These are phyloP conservation scores for Hypotaenidia okinawae DNA, from an alignment of 2,797 vertebrate genomes.

Conservation along the genomic window DNA sequence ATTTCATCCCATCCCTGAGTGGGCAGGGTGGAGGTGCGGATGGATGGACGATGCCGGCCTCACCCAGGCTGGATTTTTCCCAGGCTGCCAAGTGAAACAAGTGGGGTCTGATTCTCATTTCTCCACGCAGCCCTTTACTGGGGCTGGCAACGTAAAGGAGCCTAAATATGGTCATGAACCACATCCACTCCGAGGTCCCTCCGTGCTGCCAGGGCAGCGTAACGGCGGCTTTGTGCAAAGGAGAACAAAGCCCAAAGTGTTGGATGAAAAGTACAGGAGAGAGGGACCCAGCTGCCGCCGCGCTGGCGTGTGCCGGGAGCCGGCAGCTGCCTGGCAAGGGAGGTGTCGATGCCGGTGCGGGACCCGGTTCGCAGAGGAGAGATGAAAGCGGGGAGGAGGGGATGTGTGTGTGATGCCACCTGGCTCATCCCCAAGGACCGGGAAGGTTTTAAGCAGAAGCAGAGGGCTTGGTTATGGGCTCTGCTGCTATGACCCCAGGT, in stretches of 20 bases:
- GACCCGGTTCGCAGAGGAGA: background rate
- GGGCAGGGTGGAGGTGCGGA: conserved; percentile 49
- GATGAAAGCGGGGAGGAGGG: background rate
- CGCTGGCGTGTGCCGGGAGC: background rate
- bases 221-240: background rate
- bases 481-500: background rate
- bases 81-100: conserved; percentile 60
- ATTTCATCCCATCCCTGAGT: background rate
- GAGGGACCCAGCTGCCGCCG: background rate
- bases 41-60: background rate
- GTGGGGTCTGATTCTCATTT: conserved; percentile 36
- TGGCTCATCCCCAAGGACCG: background rate
- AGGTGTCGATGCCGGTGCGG: background rate
- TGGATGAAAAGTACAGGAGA: background rate
- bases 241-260: conserved; percentile 22
- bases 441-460: background rate
- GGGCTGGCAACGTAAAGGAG: conserved; percentile 40
- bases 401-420: background rate
- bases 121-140: background rate
- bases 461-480: background rate
- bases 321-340: background rate
- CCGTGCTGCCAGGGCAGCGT: background rate
- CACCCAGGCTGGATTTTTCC: conserved; percentile 27
- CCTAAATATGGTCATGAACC: conserved; percentile 69
- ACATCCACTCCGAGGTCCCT: conserved; percentile 23